Evolutionary conservation across 2,888 invertebrate species (phyloP).

Genomic region (Sesia apiformis): DNA sequence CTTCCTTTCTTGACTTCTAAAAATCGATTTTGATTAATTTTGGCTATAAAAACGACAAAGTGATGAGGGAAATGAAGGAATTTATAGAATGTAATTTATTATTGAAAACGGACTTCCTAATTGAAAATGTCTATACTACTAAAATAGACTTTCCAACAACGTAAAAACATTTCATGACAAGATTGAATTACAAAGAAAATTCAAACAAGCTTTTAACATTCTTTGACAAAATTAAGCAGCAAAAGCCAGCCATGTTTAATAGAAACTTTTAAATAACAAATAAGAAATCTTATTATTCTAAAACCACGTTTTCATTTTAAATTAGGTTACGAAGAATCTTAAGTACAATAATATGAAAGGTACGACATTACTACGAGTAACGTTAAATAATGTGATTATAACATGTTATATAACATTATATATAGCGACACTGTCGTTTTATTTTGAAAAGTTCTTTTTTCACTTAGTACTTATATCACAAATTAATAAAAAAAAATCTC

Average conservation of each 20-base stretch:
- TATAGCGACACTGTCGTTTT: too few relatives aligned
- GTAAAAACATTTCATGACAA: neutral
- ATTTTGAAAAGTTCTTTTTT: too few relatives aligned
- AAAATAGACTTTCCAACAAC: conserved; percentile 1
- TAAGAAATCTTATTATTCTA: too few relatives aligned
- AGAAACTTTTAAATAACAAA: neutral
- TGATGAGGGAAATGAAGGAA: neutral
- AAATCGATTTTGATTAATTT: neutral
- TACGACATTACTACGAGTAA: too few relatives aligned
- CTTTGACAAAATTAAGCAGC: neutral
- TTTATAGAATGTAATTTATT: conserved; percentile 3
- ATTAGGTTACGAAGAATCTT: too few relatives aligned
- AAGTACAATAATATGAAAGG: too few relatives aligned
- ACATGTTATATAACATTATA: too few relatives aligned
- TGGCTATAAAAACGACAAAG: neutral
- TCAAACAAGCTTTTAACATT: neutral
- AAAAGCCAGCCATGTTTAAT: neutral
- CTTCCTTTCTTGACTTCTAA: conserved; percentile 4
- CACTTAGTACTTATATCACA: too few relatives aligned
- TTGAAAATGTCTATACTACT: conserved; percentile 2
- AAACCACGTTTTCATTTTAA: too few relatives aligned
- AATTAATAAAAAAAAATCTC: too few relatives aligned
- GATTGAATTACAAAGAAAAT: neutral
- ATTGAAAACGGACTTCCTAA: conserved; percentile 1
- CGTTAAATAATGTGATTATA: too few relatives aligned